Conservation (phyloP, 2,888 invertebrate genomes). For the Atethmia centrago region DNA sequence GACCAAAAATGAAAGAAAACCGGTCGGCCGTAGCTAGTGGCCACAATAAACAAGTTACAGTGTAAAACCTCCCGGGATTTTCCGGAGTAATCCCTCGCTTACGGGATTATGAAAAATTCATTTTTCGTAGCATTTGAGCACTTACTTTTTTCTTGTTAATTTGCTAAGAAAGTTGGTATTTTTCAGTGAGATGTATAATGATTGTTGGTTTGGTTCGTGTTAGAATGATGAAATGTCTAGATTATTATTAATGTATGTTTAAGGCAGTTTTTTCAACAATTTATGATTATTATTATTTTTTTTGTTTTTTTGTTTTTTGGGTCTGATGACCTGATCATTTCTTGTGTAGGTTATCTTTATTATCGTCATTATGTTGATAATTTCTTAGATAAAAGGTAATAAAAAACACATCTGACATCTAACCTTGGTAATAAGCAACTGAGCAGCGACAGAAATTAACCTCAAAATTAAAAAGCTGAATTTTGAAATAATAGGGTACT, state of each 20-base stretch:
- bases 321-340: not conserved
- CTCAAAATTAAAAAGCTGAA: too few species aligned
- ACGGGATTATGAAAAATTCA: constrained; percentile 56
- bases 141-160: constrained; percentile 39
- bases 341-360: too few species aligned
- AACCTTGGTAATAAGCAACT: not conserved
- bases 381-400: not conserved
- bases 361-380: not conserved
- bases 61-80: constrained; percentile 18
- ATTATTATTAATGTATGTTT: too few species aligned
- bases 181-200: constrained; percentile 9
- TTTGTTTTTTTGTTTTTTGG: too few species aligned
- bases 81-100: constrained; percentile 36
- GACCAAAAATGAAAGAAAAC: constrained; percentile 17
- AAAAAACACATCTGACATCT: too few species aligned
- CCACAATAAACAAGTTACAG: constrained; percentile 28
- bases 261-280: too few species aligned
- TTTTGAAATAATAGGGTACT: too few species aligned
- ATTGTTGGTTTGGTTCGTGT: not conserved
- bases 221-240: not conserved
- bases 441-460: too few species aligned
- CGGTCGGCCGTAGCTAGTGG: not conserved
- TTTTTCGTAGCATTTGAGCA: constrained; percentile 39
- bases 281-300: too few species aligned
- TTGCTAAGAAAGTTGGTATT: constrained; percentile 17